Base-by-base conservation (phyloP, 2,113 vertebrate species). In the Saimiri boliviensis region DNA sequence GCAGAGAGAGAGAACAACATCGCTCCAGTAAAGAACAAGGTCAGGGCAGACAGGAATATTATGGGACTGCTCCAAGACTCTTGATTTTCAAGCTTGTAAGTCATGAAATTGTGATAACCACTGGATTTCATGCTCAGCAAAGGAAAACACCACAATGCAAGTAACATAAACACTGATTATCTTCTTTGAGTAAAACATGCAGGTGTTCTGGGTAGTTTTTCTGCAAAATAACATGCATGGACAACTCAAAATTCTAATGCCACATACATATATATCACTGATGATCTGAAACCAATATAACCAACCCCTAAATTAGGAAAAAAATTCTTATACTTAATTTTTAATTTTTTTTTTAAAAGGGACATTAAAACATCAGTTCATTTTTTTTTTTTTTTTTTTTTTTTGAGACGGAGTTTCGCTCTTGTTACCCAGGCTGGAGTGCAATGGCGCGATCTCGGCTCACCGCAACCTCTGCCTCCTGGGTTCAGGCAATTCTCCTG, bases 1-100 rank as follows among this genome's bases (percentile, higher is more conserved):
- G 98, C 52, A 97, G 97, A 35, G 27, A 4, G 8, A 68, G 45
- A 49, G 35, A 63, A 63, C 4, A 80, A 35, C 1, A 73, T 13
- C 37, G 71, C 45, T 63, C 5, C 1, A 13, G 86, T 86, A 45
- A 58, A 19, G n/a, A 40, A 47, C 80, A n/a, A 73, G 52, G 35
- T 25, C n/a, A 85, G 8, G 5, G 80, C 56, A 76, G 6, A 21
- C 5, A 58, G 27, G 11, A 80, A 23, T 3, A 5, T 27, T 14
- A 45, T 1, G 30, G 45, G 49, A 56, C n/a, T 3, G 6, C 58
- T 47, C 56, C 16, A 54, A 12, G 6, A 82, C 63, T 37, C 66
- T 21, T 9, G 40, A 32, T 60, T 68, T 81, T 25, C 71, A 93
- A 66, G n/a, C 35, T 52, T 27, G 4, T 30, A 52, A 94, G 32